A percentile compares a stretch with the other conserved stretches of the same genome.
Conservation (phyloP, 2,113 vertebrate species). For the Cyanoramphus novaezelandiae region DNA sequence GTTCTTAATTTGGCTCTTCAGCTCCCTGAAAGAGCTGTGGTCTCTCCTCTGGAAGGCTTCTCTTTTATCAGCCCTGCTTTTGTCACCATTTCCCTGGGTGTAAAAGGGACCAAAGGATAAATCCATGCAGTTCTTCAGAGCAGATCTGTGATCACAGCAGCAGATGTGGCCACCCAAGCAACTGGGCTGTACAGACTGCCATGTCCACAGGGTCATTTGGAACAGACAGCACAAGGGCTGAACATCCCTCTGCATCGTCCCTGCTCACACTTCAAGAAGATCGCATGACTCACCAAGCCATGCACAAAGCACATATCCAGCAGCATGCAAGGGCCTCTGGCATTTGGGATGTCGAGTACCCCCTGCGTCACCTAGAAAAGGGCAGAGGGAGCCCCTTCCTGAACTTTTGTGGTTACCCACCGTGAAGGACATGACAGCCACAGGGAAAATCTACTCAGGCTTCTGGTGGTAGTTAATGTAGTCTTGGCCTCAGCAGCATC, state of each 20-base stretch:
- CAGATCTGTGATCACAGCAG: not conserved
- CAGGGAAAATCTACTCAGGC: not conserved
- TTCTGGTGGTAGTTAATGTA: not conserved
- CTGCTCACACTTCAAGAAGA: not conserved
- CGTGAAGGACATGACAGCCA: not conserved
- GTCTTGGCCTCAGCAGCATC: not conserved
- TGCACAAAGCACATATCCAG: not conserved
- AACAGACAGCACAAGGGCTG: not conserved
- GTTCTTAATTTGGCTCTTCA: not conserved
- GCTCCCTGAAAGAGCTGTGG: not conserved
- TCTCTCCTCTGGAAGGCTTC: not conserved
- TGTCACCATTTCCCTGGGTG: not conserved
- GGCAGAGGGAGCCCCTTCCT: not conserved
- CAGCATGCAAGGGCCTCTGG: accelerated
- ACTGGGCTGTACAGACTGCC: accelerated
- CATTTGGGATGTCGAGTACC: not conserved
- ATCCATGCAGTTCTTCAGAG: not conserved
- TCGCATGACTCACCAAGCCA: accelerated
- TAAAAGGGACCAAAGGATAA: not conserved
- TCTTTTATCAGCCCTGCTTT: not conserved
- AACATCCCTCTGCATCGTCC: accelerated
- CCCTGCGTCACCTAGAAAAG: not conserved
- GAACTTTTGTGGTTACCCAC: not conserved
- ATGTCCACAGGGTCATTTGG: no score
- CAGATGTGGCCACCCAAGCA: accelerated